These are phyloP conservation scores for Disparrhopalites patrizii DNA, from an alignment of 2,888 invertebrate species.

Conservation along the genomic window DNA sequence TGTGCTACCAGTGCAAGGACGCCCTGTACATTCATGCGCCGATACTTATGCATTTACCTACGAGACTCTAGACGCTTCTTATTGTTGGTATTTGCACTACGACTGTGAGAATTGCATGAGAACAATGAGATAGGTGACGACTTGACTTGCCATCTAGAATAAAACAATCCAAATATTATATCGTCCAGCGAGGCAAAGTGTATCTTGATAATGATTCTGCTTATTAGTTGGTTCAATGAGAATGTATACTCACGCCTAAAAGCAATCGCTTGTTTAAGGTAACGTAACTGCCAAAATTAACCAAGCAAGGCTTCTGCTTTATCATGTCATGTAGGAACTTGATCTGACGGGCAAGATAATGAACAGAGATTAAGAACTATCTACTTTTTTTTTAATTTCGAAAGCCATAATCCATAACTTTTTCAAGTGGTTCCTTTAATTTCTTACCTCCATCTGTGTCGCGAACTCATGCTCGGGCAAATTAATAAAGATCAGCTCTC, in stretches of 20 bases:
- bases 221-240: neutral
- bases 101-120: slow-evolving; percentile 19
- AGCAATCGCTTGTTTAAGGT: slow-evolving; percentile 17
- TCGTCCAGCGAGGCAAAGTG: too few relatives aligned
- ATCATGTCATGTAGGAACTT: slow-evolving; percentile 27
- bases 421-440: neutral
- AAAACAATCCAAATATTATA: too few relatives aligned
- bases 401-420: neutral
- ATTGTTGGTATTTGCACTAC: too few relatives aligned
- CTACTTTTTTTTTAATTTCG: neutral
- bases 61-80: too few relatives aligned
- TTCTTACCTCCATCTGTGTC: slow-evolving; percentile 19
- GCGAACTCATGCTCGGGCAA: neutral
- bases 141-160: slow-evolving; percentile 22
- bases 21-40: too few relatives aligned
- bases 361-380: too few relatives aligned
- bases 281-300: slow-evolving; percentile 22
- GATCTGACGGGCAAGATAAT: slow-evolving; percentile 6
- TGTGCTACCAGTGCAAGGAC: too few relatives aligned
- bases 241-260: slow-evolving; percentile 16
- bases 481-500: slow-evolving; percentile 1
- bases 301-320: neutral
- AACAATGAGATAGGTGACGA: slow-evolving; percentile 21
- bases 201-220: too few relatives aligned
- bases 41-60: too few relatives aligned